Evolutionary conservation across 2,797 vertebrate species (phyloP).

Genomic region (Hydrocynus forskahlii): DNA sequence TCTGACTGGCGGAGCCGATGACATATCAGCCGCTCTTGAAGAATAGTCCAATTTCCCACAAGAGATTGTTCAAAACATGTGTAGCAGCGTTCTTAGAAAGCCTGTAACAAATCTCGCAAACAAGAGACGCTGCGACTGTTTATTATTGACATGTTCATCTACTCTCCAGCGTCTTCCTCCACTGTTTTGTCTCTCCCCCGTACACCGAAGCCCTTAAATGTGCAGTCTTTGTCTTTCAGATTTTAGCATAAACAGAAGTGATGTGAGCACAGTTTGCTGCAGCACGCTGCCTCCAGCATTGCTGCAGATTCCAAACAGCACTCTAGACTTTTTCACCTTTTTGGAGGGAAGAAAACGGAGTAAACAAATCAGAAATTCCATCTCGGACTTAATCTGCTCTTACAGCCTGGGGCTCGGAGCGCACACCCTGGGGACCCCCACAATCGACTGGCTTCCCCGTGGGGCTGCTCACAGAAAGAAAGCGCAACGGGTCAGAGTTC

Average conservation of each 20-base stretch:
- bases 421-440: conserved; percentile 68
- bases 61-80: background rate
- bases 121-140: background rate
- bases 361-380: conserved; percentile 71
- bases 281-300: conserved; percentile 43
- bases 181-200: background rate
- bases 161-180: conserved; percentile 13
- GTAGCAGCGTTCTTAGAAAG: background rate
- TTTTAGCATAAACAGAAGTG: conserved; percentile 12
- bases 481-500: conserved; percentile 78
- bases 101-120: background rate
- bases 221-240: background rate
- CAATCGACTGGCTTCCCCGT: conserved; percentile 66
- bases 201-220: background rate
- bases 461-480: conserved; percentile 67
- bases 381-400: conserved; percentile 74
- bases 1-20: background rate
- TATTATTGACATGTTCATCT: conserved; percentile 18
- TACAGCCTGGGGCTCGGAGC: conserved; percentile 70
- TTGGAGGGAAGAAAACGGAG: conserved; percentile 47
- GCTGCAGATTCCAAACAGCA: conserved; percentile 54
- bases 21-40: conserved; percentile 12
- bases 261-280: conserved; percentile 33
- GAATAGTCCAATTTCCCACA: conserved; percentile 13
- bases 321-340: conserved; percentile 57